Evolutionary conservation across 2,113 vertebrate species (phyloP).

Genomic region (Caranx ignobilis): DNA sequence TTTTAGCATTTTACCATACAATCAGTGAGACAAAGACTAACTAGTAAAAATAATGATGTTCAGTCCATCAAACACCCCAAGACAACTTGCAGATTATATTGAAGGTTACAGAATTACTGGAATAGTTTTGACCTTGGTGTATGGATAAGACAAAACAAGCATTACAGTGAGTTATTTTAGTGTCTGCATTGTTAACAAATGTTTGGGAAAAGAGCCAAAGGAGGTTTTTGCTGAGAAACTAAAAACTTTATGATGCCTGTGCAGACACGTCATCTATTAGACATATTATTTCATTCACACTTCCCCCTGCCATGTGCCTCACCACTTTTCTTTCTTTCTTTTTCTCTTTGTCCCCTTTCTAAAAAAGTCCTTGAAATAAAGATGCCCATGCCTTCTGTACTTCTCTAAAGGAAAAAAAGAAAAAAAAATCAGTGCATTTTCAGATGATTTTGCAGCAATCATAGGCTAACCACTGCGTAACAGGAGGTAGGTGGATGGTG

Average conservation of each 20-base stretch:
- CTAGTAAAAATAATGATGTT: too few relatives aligned
- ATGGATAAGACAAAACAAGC: neutral
- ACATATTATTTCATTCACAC: neutral
- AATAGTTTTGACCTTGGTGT: too few relatives aligned
- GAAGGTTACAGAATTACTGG: too few relatives aligned
- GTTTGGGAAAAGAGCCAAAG: too few relatives aligned
- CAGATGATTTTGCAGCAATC: conserved; percentile 9
- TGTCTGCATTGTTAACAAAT: too few relatives aligned
- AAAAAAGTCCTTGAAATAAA: conserved; percentile 7
- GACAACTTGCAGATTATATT: neutral
- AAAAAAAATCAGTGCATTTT: neutral
- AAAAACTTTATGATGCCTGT: neutral
- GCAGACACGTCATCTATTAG: neutral
- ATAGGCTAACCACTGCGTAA: conserved; percentile 24
- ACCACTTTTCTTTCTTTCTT: neutral
- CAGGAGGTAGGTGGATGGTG: conserved; percentile 26
- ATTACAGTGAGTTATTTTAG: neutral
- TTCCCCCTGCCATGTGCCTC: neutral
- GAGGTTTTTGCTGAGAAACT: too few relatives aligned
- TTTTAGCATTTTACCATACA: too few relatives aligned
- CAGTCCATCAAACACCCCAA: too few relatives aligned
- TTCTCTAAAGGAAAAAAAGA: neutral
- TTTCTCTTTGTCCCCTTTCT: neutral
- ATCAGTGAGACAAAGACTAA: neutral
- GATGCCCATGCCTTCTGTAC: neutral